Conservation (phyloP, 2,797 vertebrate genomes). For the Leptatherina wallacei region DNA sequence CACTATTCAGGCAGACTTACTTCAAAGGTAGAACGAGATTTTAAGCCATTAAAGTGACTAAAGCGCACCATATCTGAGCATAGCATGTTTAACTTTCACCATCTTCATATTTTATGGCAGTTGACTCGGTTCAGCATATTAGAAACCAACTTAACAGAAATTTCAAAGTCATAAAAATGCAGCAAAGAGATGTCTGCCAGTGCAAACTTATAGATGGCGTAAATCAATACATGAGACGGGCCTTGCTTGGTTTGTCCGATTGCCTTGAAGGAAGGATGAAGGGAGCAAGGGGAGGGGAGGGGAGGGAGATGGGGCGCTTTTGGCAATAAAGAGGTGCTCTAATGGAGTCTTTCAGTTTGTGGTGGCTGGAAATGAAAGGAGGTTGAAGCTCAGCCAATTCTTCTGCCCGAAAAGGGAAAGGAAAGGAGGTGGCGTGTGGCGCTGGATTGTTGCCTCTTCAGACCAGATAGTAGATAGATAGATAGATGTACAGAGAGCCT, state of each 20-base stretch:
- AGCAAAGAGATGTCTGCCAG: conserved; percentile 34
- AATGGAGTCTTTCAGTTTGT: conserved; percentile 80
- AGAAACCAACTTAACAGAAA: conserved; percentile 20
- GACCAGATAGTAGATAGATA: conserved; percentile 16
- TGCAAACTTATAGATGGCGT: conserved; percentile 52
- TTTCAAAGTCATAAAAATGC: conserved; percentile 54
- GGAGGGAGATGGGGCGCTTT: conserved; percentile 34
- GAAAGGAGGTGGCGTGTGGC: conserved; percentile 69
- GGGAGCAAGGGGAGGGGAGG: conserved; percentile 23
- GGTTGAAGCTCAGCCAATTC: conserved; percentile 78
- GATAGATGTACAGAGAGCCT: conserved; percentile 48
- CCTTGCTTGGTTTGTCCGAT: conserved; percentile 45
- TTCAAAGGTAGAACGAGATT: neutral
- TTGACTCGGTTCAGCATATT: conserved; percentile 31
- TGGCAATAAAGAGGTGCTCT: conserved; percentile 69
- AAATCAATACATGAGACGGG: conserved; percentile 63
- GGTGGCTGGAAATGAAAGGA: conserved; percentile 81
- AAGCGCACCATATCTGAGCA: neutral
- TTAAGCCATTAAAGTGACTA: neutral
- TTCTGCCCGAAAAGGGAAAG: conserved; percentile 68
- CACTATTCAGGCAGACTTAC: neutral
- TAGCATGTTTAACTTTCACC: conserved; percentile 20
- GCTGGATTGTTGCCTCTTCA: conserved; percentile 57
- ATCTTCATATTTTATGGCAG: conserved; percentile 39
- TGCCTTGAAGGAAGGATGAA: conserved; percentile 52